These are phyloP conservation scores for Drosophila nebulosa DNA, from an alignment of 1,140 invertebrate genomes.

Conservation along the genomic window DNA sequence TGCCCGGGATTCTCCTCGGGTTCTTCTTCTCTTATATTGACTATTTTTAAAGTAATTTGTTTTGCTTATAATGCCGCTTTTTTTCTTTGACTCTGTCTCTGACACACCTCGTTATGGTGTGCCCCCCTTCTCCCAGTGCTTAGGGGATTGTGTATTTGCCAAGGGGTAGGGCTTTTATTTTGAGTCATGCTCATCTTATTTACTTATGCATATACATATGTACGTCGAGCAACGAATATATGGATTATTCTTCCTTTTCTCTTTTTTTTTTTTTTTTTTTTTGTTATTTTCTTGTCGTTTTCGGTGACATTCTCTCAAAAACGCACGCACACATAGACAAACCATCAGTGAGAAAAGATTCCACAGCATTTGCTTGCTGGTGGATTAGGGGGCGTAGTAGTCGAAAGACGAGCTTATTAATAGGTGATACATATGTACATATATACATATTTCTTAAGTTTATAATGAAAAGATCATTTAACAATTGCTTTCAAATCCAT, in stretches of 20 bases:
- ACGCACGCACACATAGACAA: slow-evolving; percentile 13
- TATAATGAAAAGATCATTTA: too few species aligned
- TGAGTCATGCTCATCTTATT: slow-evolving; percentile 57
- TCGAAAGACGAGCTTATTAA: not conserved
- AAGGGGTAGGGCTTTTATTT: slow-evolving; percentile 17
- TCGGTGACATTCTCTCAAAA: slow-evolving; percentile 35
- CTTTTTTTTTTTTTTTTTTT: slow-evolving; percentile 32
- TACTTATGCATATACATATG: slow-evolving; percentile 12
- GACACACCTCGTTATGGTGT: slow-evolving; percentile 36
- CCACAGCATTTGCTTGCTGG: not conserved
- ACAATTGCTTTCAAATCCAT: too few species aligned
- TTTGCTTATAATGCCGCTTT: slow-evolving; percentile 51
- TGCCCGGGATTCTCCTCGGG: slow-evolving; percentile 49
- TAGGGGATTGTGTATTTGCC: not conserved
- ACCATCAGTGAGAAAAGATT: not conserved
- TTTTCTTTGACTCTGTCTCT: slow-evolving; percentile 12
- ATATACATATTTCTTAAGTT: not conserved
- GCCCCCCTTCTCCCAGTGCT: not conserved
- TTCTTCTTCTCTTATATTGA: slow-evolving; percentile 8
- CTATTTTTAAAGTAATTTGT: slow-evolving; percentile 65
- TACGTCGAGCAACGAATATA: slow-evolving; percentile 40
- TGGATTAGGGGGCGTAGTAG: not conserved
- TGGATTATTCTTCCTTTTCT: slow-evolving; percentile 32
- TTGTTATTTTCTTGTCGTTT: slow-evolving; percentile 26
- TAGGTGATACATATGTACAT: not conserved